A percentile compares a stretch with the other conserved stretches of the same genome.
phyloP scores from a whole-genome alignment of 2,113 vertebrate genomes.

The Clarias magur region DNA sequence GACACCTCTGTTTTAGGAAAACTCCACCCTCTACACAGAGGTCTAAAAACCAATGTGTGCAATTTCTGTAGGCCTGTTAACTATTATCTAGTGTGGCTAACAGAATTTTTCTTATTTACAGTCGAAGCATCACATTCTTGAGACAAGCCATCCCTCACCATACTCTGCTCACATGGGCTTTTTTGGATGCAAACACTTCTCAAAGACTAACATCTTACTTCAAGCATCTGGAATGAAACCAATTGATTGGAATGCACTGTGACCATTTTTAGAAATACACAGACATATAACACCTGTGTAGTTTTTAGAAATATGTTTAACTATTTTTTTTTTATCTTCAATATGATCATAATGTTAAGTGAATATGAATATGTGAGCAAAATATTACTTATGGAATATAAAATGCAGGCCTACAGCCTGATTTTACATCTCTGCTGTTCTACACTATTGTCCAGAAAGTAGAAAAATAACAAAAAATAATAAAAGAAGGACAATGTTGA shows the following conservation, averaged over 20 bases:
- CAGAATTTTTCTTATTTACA: slow-evolving; percentile 57
- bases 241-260: slow-evolving; percentile 86
- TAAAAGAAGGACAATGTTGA: no score
- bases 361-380: not conserved
- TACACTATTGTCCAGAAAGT: not conserved
- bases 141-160: slow-evolving; percentile 89
- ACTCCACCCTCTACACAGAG: not conserved
- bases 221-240: slow-evolving; percentile 80
- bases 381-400: not conserved
- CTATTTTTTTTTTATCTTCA: not conserved
- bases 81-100: not conserved
- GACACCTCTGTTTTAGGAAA: not conserved
- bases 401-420: not conserved
- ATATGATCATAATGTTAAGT: not conserved
- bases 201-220: slow-evolving; percentile 86
- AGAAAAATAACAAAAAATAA: no score
- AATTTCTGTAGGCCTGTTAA: not conserved
- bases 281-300: not conserved
- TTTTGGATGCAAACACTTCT: slow-evolving; percentile 91
- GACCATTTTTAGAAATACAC: slow-evolving; percentile 21
- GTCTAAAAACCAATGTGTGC: not conserved
- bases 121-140: slow-evolving; percentile 89
- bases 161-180: slow-evolving; percentile 88
- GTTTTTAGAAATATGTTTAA: not conserved
- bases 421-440: not conserved